Evolutionary conservation across 2,113 vertebrate species (phyloP).

Genomic region (Mesembrinibis cayennensis): DNA sequence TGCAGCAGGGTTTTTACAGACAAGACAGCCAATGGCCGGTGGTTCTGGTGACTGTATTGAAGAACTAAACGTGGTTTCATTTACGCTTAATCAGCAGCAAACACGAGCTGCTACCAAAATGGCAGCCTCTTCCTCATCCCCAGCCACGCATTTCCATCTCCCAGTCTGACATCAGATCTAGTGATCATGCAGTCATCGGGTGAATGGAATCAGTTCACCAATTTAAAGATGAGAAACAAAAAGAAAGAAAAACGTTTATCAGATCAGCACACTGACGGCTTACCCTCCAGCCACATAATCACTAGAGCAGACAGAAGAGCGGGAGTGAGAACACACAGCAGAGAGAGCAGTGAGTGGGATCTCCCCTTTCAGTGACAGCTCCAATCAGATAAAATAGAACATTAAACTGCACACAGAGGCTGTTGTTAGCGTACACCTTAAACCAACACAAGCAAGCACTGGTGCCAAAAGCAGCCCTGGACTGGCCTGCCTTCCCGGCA

Average conservation of each 20-base stretch:
- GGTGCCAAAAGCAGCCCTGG: neutral
- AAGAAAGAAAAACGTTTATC: neutral
- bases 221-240: neutral
- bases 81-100: neutral
- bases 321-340: neutral
- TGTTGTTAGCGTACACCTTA: neutral
- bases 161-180: neutral
- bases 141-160: rapidly evolving
- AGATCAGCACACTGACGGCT: neutral
- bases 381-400: neutral
- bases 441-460: neutral
- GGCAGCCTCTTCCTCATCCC: neutral
- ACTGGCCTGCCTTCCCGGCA: neutral
- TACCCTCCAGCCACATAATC: neutral
- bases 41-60: neutral
- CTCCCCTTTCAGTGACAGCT: neutral
- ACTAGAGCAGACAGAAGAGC: neutral
- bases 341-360: neutral
- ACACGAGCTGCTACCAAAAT: neutral
- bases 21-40: neutral
- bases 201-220: neutral
- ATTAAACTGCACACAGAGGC: neutral
- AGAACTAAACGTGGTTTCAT: neutral
- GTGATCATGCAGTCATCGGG: rapidly evolving
- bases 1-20: neutral